A percentile compares a stretch with the other conserved stretches of the same genome.
These are phyloP conservation scores for Gopherus flavomarginatus DNA, from an alignment of 2,113 vertebrate species.

Conservation along the genomic window DNA sequence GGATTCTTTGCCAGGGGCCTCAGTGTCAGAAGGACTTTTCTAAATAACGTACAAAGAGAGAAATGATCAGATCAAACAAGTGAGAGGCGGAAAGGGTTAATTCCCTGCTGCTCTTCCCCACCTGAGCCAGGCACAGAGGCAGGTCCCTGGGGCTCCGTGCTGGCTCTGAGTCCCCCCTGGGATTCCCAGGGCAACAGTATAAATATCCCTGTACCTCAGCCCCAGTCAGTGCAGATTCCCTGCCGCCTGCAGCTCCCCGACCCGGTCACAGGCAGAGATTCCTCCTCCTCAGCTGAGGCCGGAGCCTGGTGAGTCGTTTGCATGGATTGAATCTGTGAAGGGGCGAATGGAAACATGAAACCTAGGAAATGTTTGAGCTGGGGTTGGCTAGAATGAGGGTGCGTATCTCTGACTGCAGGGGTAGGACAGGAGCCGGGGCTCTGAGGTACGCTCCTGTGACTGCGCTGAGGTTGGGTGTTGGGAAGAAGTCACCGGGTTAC, in stretches of 20 bases:
- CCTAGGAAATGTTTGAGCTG: background rate
- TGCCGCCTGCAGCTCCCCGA: background rate
- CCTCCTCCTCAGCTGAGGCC: background rate
- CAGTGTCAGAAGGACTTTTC: background rate
- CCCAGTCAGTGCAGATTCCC: background rate
- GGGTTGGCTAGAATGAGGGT: background rate
- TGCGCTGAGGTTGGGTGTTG: fast-evolving
- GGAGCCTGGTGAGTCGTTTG: background rate
- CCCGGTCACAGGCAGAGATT: background rate
- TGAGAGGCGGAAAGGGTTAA: background rate
- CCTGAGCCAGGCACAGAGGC: background rate
- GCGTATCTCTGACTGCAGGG: too few relatives aligned
- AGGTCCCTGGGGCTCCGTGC: background rate
- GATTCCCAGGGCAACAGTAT: background rate
- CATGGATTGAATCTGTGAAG: background rate
- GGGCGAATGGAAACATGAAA: background rate
- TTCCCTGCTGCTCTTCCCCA: background rate
- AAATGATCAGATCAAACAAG: background rate
- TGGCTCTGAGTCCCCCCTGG: background rate
- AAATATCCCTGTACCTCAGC: background rate
- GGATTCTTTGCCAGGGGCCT: background rate
- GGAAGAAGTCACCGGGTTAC: too few relatives aligned
- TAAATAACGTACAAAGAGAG: background rate
- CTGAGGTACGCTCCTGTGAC: too few relatives aligned
- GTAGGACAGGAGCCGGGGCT: too few relatives aligned